Base-by-base conservation (phyloP, 2,888 invertebrate genomes). In the Trichopria drosophilae region DNA sequence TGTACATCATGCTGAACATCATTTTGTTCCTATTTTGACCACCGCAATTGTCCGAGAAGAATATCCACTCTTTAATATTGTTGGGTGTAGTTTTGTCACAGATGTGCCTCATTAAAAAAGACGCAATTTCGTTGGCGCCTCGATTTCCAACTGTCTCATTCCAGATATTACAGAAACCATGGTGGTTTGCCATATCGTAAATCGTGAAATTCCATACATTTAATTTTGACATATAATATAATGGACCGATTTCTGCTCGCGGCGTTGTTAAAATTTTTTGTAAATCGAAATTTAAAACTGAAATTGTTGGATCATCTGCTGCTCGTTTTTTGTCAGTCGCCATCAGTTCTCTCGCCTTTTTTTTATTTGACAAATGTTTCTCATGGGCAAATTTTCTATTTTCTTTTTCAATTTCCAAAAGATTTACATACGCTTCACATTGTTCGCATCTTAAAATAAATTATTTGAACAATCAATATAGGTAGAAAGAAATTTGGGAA, bases 161-260 rank as follows among this genome's bases (percentile, higher is more conserved):
- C 62, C 59, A 64, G 51, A 62, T 49, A 44, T 55, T 60, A 36
- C 62, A 63, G 32, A 39, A 24, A 7, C 46, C 59, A 43, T 51
- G 7, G 10, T 48, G 55, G 16, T 15, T 26, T 6, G 4, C 29
- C 24, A 58, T 28, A 31, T 55, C 51, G 42, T 46, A 55, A 3
- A 59, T 22, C 4, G 59, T 54, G 15, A 59, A 52, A 28, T 59
- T 59, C 12, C 40, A 55, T 13, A 51, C 40, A 22, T 40, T 36
- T 13, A 59, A 31, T 34, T 53, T 53, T 13, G 46, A 40, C 24
- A 48, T 57, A 19, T 52, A 57, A 29, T 51, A 56, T 18, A 43
- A 22, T 29, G 15, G n/a, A 18, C 18, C 16, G 2, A 28, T 18
- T 24, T 28, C 4, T 6, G 28, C 26, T 16, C 12, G 10, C 2